Evolutionary conservation across 1,140 invertebrate genomes (phyloP), one percentile per base, ranked within the genome.

Genomic region (Lordiphosa collinella): DNA sequence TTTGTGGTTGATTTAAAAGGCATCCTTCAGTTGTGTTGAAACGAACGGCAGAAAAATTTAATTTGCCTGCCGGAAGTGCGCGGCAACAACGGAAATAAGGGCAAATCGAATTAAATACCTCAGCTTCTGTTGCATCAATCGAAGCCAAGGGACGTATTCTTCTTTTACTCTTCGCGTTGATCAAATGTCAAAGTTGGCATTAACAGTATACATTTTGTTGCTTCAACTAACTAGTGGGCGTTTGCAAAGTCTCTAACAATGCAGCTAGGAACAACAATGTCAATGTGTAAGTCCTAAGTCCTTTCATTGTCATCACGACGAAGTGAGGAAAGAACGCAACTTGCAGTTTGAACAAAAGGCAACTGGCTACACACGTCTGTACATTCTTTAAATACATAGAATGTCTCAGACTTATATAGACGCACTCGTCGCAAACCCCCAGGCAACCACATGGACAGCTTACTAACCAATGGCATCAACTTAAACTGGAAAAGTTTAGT

Each of bases 341-440:
- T 67, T 71, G 61, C 71, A 71, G 71, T 49, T 65, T 49, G 51
- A 62, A 82, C 70, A 75, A 75, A 70, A 66, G 58, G 46, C 59
- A 74, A 74, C 52, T 65, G 62, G 43, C 31, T 58, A 53, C 69
- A 67, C 60, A 68, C 36, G 69, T 49, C 51, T 29, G 4, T 50
- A 14, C 31, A 54, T 16, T 2, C 3, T 2, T 10, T 31, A 46
- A 8, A 34, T 12, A 54, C 7, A 37, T 14, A 37, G 3, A 44
- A 13, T 6, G 36, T 11, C 18, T 29, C 9, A 3, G n/a, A 53
- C 9, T 25, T 43, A 63, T 13, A 31, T 57, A 18, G 31, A 41
- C 29, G 25, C 18, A 29, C 37, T 4, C 29, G 18, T 14, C 8
- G 48, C 13, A 16, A n/a, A 47, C 10, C 34, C 12, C 43, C n/a